Evolutionary conservation across 2,888 invertebrate species (phyloP).

Genomic region (Tridacna crocea): DNA sequence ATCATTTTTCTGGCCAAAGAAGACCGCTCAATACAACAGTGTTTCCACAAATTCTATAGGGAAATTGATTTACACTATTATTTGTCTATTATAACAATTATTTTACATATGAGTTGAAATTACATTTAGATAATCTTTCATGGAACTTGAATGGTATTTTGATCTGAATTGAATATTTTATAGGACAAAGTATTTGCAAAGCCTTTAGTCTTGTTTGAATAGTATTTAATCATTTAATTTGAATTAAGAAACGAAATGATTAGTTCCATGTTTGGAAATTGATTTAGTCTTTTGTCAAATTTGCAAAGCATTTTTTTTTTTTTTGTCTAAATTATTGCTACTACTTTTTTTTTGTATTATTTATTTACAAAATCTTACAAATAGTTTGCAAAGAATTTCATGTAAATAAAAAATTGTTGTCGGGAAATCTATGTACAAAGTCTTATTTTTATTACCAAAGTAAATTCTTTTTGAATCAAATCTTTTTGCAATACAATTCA

Average conservation of each 20-base stretch:
- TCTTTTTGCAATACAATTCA: too few relatives aligned
- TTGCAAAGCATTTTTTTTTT: not conserved
- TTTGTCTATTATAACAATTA: not conserved
- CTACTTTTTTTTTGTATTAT: not conserved
- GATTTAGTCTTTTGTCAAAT: not conserved
- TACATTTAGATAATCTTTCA: not conserved
- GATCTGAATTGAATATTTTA: not conserved
- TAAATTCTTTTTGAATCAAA: too few relatives aligned
- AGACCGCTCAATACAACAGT: not conserved
- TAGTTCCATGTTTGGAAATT: too few relatives aligned
- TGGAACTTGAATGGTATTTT: not conserved
- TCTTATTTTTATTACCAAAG: too few relatives aligned
- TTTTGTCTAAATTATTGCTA: not conserved
- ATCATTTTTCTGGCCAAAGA: slow-evolving; percentile 26
- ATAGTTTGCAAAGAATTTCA: too few relatives aligned
- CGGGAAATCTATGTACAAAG: too few relatives aligned
- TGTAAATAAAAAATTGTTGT: too few relatives aligned
- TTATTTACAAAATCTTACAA: not conserved
- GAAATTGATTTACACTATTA: not conserved
- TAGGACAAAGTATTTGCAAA: not conserved
- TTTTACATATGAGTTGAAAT: not conserved
- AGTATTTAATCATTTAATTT: too few relatives aligned
- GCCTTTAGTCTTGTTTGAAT: too few relatives aligned
- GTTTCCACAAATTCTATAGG: not conserved
- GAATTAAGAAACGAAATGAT: too few relatives aligned